These are phyloP conservation scores for Caenorhabditis sp. DNA, from an alignment of 2,888 invertebrate genomes.

Conservation along the genomic window DNA sequence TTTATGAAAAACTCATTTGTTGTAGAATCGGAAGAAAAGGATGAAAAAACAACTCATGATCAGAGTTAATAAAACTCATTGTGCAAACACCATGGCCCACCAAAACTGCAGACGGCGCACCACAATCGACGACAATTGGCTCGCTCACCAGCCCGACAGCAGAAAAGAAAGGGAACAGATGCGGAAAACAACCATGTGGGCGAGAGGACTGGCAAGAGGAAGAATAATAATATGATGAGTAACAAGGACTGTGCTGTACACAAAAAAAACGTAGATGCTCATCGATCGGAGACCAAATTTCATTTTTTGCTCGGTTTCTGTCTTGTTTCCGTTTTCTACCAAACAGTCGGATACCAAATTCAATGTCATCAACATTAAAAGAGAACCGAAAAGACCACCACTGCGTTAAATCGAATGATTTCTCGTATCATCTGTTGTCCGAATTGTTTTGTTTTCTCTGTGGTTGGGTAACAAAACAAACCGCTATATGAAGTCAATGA, in stretches of 20 bases:
- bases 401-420: not conserved
- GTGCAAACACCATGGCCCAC: slow-evolving; percentile 16
- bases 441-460: slow-evolving; percentile 2
- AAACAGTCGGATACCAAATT: slow-evolving; percentile 15
- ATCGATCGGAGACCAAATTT: not conserved
- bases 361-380: slow-evolving; percentile 14
- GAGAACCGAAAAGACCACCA: not conserved
- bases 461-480: slow-evolving; percentile 9
- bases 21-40: too few species aligned
- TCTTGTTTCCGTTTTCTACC: slow-evolving; percentile 5
- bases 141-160: too few species aligned
- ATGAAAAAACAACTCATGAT: slow-evolving; percentile 2
- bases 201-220: not conserved
- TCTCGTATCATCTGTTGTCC: not conserved
- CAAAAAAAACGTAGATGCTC: not conserved
- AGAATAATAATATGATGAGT: not conserved
- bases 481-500: slow-evolving; percentile 14
- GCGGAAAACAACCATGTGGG: too few species aligned
- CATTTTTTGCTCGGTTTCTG: not conserved
- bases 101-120: slow-evolving; percentile 18
- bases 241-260: not conserved
- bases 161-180: too few species aligned
- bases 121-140: slow-evolving; percentile 29
- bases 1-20: too few species aligned
- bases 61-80: not conserved